Evolutionary conservation across 2,888 invertebrate genomes (phyloP).

Genomic region (Mesorhabditis sp.): DNA sequence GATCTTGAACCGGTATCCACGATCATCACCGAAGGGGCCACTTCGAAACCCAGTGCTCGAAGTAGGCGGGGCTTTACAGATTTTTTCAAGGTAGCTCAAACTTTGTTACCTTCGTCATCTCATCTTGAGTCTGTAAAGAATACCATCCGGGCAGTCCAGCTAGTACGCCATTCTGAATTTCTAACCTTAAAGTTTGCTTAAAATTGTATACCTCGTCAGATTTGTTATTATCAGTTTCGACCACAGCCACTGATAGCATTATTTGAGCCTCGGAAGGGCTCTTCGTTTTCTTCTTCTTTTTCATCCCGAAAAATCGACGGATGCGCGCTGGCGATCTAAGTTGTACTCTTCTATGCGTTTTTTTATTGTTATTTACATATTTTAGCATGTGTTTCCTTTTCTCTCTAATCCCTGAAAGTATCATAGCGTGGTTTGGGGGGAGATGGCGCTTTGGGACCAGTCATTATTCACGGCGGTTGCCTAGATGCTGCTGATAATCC

Average conservation of each 20-base stretch:
- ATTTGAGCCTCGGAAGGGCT: not conserved
- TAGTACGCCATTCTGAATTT: slow-evolving; percentile 11
- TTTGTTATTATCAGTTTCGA: slow-evolving; percentile 23
- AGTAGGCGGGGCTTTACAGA: slow-evolving; percentile 28
- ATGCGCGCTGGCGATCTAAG: slow-evolving; percentile 43
- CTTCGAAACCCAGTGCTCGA: slow-evolving; percentile 26
- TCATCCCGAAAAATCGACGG: slow-evolving; percentile 37
- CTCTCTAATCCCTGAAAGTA: not conserved
- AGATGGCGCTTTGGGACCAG: no score
- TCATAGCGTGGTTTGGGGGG: no score
- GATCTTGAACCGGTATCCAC: slow-evolving; percentile 25
- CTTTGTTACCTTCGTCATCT: slow-evolving; percentile 22
- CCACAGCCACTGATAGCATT: slow-evolving; percentile 22
- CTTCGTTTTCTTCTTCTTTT: slow-evolving; percentile 26
- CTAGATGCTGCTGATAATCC: no score
- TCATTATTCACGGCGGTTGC: no score
- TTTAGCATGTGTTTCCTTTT: slow-evolving; percentile 5
- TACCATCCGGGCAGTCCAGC: slow-evolving; percentile 21
- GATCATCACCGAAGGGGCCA: slow-evolving; percentile 32
- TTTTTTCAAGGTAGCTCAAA: not conserved
- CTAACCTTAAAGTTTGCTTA: not conserved
- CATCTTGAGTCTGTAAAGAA: slow-evolving; percentile 15
- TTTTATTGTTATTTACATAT: not conserved
- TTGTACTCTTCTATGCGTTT: slow-evolving; percentile 1
- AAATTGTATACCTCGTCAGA: not conserved